Conservation (phyloP, 2,113 vertebrate genomes). For the Myxocyprinus asiaticus region DNA sequence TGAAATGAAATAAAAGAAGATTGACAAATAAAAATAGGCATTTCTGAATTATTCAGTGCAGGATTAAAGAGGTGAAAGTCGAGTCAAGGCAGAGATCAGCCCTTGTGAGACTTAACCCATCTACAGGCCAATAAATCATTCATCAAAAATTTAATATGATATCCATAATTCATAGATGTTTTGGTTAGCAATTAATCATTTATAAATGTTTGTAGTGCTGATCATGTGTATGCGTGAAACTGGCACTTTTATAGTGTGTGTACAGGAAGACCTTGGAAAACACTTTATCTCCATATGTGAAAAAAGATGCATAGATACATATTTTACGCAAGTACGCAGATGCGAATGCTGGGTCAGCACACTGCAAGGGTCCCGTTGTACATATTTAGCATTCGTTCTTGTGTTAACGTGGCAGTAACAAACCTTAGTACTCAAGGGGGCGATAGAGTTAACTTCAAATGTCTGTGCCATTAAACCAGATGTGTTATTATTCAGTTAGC, state of each 20-base stretch:
- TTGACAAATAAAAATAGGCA: constrained; percentile 8
- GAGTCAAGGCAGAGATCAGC: not conserved
- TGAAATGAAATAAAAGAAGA: constrained; percentile 12
- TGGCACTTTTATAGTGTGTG: not conserved
- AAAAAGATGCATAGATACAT: no score
- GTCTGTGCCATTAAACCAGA: no score
- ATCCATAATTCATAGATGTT: constrained; percentile 25
- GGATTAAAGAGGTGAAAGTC: constrained; percentile 16
- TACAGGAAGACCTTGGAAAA: no score
- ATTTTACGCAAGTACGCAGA: no score
- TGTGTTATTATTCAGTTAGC: no score
- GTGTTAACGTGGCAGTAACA: no score
- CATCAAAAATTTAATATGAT: constrained; percentile 34
- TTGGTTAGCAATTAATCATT: constrained; percentile 36
- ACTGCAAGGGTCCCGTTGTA: no score
- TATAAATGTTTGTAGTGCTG: constrained; percentile 30
- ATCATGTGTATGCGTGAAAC: constrained; percentile 21
- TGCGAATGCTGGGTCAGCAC: no score
- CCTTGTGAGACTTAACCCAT: constrained; percentile 3
- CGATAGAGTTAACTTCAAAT: no score
- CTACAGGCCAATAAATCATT: constrained; percentile 35
- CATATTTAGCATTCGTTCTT: no score
- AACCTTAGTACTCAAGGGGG: no score
- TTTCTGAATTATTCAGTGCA: constrained; percentile 31
- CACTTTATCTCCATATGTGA: no score